Evolutionary conservation across 2,888 invertebrate genomes (phyloP).

Genomic region (Philereme transversata): DNA sequence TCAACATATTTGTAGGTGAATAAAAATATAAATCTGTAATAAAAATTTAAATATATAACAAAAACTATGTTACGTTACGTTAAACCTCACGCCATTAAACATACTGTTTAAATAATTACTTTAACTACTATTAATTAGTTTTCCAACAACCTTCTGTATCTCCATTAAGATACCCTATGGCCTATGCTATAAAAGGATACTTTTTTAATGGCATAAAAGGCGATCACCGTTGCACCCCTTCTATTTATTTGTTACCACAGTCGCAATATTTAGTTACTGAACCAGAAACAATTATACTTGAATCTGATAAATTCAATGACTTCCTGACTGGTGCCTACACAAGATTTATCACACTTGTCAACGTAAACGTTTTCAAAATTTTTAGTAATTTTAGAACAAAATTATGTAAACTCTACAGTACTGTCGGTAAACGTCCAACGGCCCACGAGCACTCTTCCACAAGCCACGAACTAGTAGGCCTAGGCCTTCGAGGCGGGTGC

Average conservation of each 20-base stretch:
- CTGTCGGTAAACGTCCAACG: conserved; percentile 7
- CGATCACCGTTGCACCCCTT: conserved; percentile 19
- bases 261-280: conserved; percentile 4
- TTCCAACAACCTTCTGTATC: conserved; percentile 34
- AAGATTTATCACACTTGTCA: too few species aligned
- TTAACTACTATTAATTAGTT: conserved; percentile 31
- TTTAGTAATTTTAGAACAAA: neutral
- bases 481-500: conserved; percentile 6
- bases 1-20: conserved; percentile 42
- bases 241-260: conserved; percentile 13
- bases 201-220: conserved; percentile 49
- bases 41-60: conserved; percentile 42
- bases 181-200: conserved; percentile 21
- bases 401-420: neutral
- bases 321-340: too few species aligned
- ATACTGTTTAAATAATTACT: conserved; percentile 40
- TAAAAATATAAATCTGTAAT: conserved; percentile 40
- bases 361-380: neutral
- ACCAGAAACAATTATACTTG: neutral
- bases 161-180: neutral
- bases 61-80: conserved; percentile 41
- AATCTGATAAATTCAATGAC: conserved; percentile 6
- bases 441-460: conserved; percentile 16
- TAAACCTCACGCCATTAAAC: conserved; percentile 48
- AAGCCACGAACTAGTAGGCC: conserved; percentile 1